Evolutionary conservation across 1,140 invertebrate species (phyloP), one percentile per base, ranked within the genome.

Genomic region (Trissolcus basalis): DNA sequence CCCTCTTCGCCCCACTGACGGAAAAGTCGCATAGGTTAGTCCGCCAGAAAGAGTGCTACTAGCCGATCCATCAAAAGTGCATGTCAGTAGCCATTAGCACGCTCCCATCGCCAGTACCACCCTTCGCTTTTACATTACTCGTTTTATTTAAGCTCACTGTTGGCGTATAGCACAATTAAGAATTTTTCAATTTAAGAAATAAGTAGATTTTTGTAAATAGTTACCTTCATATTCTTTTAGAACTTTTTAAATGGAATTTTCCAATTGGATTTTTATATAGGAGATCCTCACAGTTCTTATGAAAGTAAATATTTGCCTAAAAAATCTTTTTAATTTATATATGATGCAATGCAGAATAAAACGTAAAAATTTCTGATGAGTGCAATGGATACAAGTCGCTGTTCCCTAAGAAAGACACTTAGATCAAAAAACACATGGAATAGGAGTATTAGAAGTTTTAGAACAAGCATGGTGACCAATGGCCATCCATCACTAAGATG

Each of bases 41-140:
- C 81, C 80, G 80, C 78, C 81, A 83, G 82, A 75, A 85, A 83
- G 81, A 85, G 81, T 84, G 86, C 78, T 84, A 84, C 80, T 83
- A 83, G 84, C 82, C 89, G 87, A 90, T 90, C 89, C 89, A 90
- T 90, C 89, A 90, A 89, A 87, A 86, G 82, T 85, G 82, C 81
- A 86, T 86, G 89, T 90, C 89, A 90, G 87, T 90, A 89, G 88
- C 89, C 89, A 90, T 90, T 90, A 90, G 89, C 87, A 89, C 88
- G 85, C 89, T 89, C 87, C 86, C 88, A 86, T 83, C 82, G 86
- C 84, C 80, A 81, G 65, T 56, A 51, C 59, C 72, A 80, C 79
- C 79, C 77, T 78, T 72, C 55, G 48, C 64, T 59, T 59, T 60
- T 63, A 80, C 44, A 65, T 43, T 67, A 63, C 43, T 69, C 59